phyloP scores from a whole-genome alignment of 2,797 vertebrate genomes.

The Melanotaenia parkinsoni region DNA sequence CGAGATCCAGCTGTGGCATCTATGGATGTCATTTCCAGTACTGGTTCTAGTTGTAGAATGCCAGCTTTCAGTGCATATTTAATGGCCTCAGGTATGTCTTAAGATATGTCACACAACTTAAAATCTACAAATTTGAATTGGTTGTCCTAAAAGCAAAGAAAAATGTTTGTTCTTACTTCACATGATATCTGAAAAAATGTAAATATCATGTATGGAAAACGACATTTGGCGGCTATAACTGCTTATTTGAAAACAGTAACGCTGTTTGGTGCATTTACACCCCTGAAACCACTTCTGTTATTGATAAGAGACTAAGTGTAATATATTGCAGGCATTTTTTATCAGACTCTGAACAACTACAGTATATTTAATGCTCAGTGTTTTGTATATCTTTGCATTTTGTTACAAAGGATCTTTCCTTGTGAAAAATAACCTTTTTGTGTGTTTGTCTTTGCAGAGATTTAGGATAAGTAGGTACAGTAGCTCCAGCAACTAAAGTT shows the following conservation, averaged over 20 bases:
- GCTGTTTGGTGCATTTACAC: neutral
- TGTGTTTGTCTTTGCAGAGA: slow-evolving; percentile 2
- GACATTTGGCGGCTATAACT: neutral
- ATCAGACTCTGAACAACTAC: too few relatives aligned
- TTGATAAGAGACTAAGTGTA: neutral
- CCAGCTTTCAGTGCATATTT: slow-evolving; percentile 13
- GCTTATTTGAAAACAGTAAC: neutral
- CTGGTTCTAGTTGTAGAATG: slow-evolving; percentile 7
- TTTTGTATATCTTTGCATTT: too few relatives aligned
- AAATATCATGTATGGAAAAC: too few relatives aligned
- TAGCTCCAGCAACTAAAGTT: slow-evolving; percentile 46
- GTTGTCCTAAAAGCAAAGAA: neutral
- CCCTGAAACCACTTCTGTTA: neutral
- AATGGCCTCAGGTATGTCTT: slow-evolving; percentile 14
- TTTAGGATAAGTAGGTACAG: slow-evolving; percentile 22
- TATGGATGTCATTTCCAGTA: slow-evolving; percentile 23
- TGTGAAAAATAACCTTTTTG: slow-evolving; percentile 25
- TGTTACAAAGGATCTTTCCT: neutral
- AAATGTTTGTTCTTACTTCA: too few relatives aligned
- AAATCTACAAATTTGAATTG: neutral
- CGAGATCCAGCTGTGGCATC: slow-evolving; percentile 53
- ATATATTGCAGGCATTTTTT: neutral
- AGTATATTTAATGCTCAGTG: too few relatives aligned
- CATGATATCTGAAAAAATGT: neutral
- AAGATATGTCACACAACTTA: slow-evolving; percentile 6